phyloP scores from a whole-genome alignment of 2,888 invertebrate species.

The Bursaphelenchus okinawaensis region DNA sequence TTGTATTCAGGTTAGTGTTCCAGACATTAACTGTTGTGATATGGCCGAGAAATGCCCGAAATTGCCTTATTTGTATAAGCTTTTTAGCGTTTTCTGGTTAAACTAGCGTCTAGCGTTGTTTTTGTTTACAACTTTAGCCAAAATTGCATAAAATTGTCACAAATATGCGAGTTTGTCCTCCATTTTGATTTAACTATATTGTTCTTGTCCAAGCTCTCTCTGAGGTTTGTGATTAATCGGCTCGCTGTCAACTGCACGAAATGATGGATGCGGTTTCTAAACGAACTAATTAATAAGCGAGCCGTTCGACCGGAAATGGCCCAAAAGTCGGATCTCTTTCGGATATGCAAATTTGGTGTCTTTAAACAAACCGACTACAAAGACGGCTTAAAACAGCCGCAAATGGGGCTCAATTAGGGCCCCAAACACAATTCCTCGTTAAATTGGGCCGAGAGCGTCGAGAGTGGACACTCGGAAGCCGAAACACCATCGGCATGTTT shows the following conservation, averaged over 20 bases:
- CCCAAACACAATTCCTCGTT: not conserved
- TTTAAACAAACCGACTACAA: not conserved
- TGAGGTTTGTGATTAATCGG: not conserved
- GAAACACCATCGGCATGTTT: not conserved
- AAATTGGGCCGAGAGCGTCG: not conserved
- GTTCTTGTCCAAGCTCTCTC: too few species aligned
- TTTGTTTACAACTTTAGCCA: too few species aligned
- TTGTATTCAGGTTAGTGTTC: conserved; percentile 47
- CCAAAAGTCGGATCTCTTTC: not conserved
- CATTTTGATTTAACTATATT: too few species aligned
- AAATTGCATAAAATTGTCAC: too few species aligned
- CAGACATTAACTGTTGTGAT: too few species aligned
- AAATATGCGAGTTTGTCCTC: too few species aligned
- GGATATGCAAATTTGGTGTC: not conserved
- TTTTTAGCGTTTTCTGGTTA: too few species aligned
- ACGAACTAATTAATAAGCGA: not conserved
- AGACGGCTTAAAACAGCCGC: not conserved
- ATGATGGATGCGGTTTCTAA: not conserved
- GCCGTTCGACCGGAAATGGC: not conserved
- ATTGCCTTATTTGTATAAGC: too few species aligned
- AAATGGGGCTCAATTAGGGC: not conserved
- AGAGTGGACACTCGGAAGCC: conserved; percentile 1
- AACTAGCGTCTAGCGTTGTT: too few species aligned
- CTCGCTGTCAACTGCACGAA: not conserved
- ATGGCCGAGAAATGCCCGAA: too few species aligned